These are phyloP conservation scores for Thysanoteuthis rhombus DNA, from an alignment of 2,888 invertebrate genomes.

Conservation along the genomic window DNA sequence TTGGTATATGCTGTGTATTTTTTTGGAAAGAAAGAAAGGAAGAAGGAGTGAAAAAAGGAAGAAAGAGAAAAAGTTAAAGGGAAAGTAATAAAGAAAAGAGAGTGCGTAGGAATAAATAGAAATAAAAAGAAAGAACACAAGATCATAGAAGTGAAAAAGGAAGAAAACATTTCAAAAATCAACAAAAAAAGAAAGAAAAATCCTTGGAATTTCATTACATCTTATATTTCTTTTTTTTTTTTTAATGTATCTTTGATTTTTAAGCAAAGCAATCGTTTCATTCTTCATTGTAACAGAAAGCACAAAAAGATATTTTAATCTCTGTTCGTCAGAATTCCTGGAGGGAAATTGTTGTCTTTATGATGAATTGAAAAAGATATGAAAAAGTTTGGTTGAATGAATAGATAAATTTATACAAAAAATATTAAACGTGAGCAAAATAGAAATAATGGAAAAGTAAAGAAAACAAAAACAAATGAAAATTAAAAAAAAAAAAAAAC, in stretches of 20 bases:
- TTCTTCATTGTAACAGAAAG: too few species aligned
- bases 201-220: neutral
- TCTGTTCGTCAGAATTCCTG: neutral
- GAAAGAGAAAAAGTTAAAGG: neutral
- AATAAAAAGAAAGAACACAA: neutral
- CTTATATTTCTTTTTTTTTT: too few species aligned
- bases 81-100: neutral
- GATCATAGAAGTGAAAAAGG: neutral
- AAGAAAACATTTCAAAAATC: neutral
- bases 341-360: neutral
- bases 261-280: neutral
- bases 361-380: neutral
- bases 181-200: neutral
- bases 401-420: too few species aligned
- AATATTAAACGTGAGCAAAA: too few species aligned
- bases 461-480: neutral
- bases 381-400: neutral
- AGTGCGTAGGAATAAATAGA: neutral
- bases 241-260: neutral
- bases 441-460: neutral
- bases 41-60: neutral
- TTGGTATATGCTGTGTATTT: too few species aligned
- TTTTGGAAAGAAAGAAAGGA: neutral
- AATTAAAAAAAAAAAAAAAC: neutral
- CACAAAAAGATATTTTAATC: too few species aligned